Conservation (phyloP, 2,888 invertebrate species). For the Caenorhabditis virilis region DNA sequence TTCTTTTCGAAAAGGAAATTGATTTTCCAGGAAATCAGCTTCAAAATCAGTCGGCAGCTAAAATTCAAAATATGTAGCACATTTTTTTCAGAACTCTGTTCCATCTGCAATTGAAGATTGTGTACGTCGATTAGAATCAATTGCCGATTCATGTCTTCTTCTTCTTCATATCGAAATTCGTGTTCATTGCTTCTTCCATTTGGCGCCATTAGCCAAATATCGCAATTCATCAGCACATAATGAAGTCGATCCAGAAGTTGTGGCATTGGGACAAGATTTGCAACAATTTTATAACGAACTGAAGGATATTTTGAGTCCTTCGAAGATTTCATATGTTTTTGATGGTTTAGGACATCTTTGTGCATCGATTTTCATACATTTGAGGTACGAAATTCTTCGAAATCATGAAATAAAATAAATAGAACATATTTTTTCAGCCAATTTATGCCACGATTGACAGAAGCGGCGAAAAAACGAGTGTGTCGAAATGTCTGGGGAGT, state of each 20-base stretch:
- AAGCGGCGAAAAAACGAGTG: slow-evolving; percentile 79
- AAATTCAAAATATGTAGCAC: neutral
- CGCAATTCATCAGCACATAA: slow-evolving; percentile 56
- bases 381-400: slow-evolving; percentile 44
- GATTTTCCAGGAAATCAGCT: too few relatives aligned
- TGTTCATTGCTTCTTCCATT: slow-evolving; percentile 92
- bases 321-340: slow-evolving; percentile 77
- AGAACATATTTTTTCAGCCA: slow-evolving; percentile 74
- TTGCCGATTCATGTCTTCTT: slow-evolving; percentile 87
- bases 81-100: slow-evolving; percentile 45
- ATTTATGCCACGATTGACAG: slow-evolving; percentile 81
- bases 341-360: slow-evolving; percentile 79
- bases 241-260: slow-evolving; percentile 71
- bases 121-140: slow-evolving; percentile 74
- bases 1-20: too few relatives aligned
- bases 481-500: slow-evolving; percentile 83
- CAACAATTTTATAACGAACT: slow-evolving; percentile 77
- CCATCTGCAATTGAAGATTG: slow-evolving; percentile 58
- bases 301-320: slow-evolving; percentile 78
- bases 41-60: too few relatives aligned
- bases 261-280: slow-evolving; percentile 81
- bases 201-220: slow-evolving; percentile 75
- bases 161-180: slow-evolving; percentile 87
- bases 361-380: slow-evolving; percentile 80
- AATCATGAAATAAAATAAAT: neutral